Percentiles rank a stretch among this genome's conserved stretches.
Conservation (phyloP, 2,113 vertebrate genomes). For the Antechinus flavipes region DNA sequence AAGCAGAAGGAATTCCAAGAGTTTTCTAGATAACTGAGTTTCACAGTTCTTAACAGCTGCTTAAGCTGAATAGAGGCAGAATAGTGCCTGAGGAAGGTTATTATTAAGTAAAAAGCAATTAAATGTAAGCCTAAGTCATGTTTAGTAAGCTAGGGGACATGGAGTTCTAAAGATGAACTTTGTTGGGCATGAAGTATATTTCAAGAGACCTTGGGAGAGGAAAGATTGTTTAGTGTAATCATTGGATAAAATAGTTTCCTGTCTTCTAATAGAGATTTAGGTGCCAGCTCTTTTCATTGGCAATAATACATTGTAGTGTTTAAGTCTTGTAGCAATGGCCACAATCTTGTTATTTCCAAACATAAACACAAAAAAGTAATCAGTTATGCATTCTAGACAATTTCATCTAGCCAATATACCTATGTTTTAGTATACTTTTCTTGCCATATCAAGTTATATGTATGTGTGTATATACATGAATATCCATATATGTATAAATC, state of each 20-base stretch:
- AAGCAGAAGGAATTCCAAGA: not conserved
- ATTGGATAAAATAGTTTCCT: not conserved
- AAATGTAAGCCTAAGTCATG: not conserved
- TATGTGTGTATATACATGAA: not conserved
- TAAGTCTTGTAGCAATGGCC: not conserved
- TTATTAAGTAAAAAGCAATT: not conserved
- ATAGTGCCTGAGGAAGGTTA: not conserved
- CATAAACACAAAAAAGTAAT: not conserved
- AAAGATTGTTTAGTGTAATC: not conserved
- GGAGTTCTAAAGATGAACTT: not conserved
- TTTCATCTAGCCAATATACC: not conserved
- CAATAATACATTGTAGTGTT: not conserved
- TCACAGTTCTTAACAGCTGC: not conserved
- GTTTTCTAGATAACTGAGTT: not conserved
- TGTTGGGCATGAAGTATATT: not conserved
- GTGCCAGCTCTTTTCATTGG: not conserved
- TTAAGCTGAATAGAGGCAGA: not conserved
- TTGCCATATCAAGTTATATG: not conserved
- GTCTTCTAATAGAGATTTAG: not conserved
- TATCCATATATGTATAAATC: no score
- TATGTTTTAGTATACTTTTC: not conserved
- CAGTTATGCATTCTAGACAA: not conserved
- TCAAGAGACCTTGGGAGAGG: not conserved
- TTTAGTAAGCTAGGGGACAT: no score
- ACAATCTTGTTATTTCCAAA: not conserved